Conservation (phyloP, 2,113 vertebrate species). For the Pomatorhinus ruficollis region DNA sequence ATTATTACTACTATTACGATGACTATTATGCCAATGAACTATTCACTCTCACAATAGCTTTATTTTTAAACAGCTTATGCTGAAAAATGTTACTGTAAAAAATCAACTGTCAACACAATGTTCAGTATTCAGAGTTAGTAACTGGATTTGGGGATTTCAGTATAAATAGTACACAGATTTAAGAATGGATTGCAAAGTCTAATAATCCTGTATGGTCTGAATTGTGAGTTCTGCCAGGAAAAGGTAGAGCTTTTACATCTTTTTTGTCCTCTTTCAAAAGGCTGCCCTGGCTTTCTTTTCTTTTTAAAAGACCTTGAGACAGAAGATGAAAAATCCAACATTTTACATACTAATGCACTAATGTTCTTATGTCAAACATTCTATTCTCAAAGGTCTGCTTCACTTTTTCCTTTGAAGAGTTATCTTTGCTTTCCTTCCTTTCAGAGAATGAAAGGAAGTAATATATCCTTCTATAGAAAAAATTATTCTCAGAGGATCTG, state of each 20-base stretch:
- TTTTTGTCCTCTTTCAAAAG: neutral
- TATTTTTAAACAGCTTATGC: neutral
- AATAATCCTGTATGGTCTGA: neutral
- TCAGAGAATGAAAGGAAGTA: slow-evolving; percentile 1
- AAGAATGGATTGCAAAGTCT: neutral
- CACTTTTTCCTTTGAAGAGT: neutral
- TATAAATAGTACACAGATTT: neutral
- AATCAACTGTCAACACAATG: neutral
- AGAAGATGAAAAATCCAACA: slow-evolving; percentile 15
- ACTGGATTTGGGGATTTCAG: slow-evolving; percentile 10
- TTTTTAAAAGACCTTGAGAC: neutral
- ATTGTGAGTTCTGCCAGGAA: neutral
- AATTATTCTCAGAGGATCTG: neutral
- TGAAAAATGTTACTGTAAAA: neutral
- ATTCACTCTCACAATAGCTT: neutral
- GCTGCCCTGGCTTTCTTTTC: neutral
- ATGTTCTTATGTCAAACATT: neutral
- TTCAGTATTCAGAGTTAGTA: neutral
- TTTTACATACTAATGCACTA: neutral
- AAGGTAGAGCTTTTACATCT: neutral
- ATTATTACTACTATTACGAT: neutral
- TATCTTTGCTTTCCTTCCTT: neutral
- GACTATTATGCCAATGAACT: neutral
- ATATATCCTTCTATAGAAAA: neutral
- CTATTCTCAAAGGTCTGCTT: neutral